Base-by-base conservation (phyloP, 2,797 vertebrate species). In the Buceros bicornis region DNA sequence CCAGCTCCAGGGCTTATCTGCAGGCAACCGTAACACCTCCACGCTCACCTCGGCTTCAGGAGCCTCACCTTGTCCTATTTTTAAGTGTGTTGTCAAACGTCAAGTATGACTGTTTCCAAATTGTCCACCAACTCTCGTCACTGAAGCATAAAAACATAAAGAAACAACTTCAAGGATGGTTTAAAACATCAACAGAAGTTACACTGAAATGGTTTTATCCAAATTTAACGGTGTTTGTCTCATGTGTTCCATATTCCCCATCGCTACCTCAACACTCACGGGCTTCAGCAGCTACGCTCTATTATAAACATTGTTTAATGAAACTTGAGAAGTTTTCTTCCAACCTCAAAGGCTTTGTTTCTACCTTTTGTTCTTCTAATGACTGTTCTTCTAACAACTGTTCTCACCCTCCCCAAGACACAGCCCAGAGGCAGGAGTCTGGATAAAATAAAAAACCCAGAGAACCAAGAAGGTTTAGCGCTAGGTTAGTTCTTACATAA, bases 221-320 rank as follows among this genome's bases (percentile, higher is more conserved):
- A 56, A 56, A 43, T 85, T 16, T 51, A 84, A 91, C 37, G 76
- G 83, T 1, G 0, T 87, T 80, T 77, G 70, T 48, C 70, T 91
- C 62, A 48, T 79, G 67, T 5, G 47, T 48, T 91, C 15, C 91
- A 82, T 58, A 31, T 94, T 93, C 92, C 78, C 93, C 65, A 82
- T 60, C 0, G 0, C 61, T 77, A 65, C 26, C 43, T 24, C 31
- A 62, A 35, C 8, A 17, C 74, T 90, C 91, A 37, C 76, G 87
- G 73, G 50, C 40, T 81, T 87, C 73, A 29, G 45, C 33, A 50
- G 60, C 2, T 0, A 51, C 1, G 1, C 53, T 56, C 54, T 28
- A 24, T 29, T 40, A 6, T 7, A 87, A 92, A 87, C 48, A 87
- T 70, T 92, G 43, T 69, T 84, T 66, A 87, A 85, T 33, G 51